Base-by-base conservation (phyloP, 2,888 invertebrate genomes). In the Ellobium chinense region DNA sequence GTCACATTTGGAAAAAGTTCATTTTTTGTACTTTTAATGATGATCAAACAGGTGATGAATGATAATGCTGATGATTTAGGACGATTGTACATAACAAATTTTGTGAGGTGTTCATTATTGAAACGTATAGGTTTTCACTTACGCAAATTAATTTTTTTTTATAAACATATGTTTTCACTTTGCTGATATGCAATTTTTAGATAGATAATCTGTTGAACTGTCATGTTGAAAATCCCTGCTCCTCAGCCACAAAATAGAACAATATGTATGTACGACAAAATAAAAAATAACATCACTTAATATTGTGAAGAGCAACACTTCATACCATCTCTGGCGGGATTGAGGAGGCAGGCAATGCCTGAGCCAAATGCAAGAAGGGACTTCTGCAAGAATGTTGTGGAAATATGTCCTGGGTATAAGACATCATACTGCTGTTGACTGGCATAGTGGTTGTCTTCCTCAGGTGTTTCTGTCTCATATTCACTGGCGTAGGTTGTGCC, bases 351-450 rank as follows among this genome's bases (percentile, higher is more conserved):
- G 76, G 97, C 94, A 36, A 95, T 94, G 29, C 98, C 97, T n/a
- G 98, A 97, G 12, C 99, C 99, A n/a, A 95, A 94, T 24, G 96
- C 94, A 56, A 99, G 94, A 21, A 97, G 88, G 0, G 95, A 91
- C 92, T 95, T 96, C 94, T 99, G 99, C 87, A 98, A 94, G 14
- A 85, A 9, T 9, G 92, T 86, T 31, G 94, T 93, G 1, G 91
- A 91, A 63, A 94, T 93, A 84, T 94, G 94, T 2, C 88, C 91
- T 3, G 91, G 88, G 82, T 92, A 92, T 18, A 87, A 78, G 1
- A 78, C 58, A 54, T 86, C 85, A 36, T 85, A 82, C 1, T 70
- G 27, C 72, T 72, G 78, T 7, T 37, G 63, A n/a, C 27, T n/a
- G 14, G 34, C 34, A 29, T 70, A n/a, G 7, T 70, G 31, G 0